These are phyloP conservation scores for Asarcornis scutulata DNA, from an alignment of 2,113 vertebrate genomes.

Conservation along the genomic window DNA sequence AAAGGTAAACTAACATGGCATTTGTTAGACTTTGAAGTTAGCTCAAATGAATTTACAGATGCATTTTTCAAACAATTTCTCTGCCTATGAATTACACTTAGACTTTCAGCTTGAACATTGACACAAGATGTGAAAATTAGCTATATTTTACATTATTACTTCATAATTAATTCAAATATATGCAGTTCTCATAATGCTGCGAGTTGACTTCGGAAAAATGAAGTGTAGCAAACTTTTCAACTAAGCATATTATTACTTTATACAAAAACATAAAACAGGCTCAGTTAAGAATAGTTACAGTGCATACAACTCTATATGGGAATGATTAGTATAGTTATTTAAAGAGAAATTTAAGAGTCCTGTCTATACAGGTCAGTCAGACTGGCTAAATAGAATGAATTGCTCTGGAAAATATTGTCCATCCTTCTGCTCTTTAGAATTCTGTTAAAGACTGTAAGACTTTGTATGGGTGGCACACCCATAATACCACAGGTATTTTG, in stretches of 20 bases:
- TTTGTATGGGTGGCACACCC: accelerated
- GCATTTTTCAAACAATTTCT: background rate
- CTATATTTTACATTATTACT: background rate
- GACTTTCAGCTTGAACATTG: background rate
- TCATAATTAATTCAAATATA: background rate
- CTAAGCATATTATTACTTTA: background rate
- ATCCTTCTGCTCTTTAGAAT: background rate
- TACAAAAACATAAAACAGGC: background rate
- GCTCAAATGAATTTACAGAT: background rate
- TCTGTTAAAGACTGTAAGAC: background rate
- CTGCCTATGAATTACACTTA: background rate
- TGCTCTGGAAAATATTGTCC: background rate
- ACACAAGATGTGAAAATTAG: background rate
- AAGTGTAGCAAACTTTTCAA: background rate
- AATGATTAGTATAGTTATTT: background rate
- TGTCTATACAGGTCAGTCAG: background rate
- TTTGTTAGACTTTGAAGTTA: background rate
- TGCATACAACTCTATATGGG: background rate
- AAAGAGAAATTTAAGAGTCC: background rate
- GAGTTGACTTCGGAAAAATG: background rate
- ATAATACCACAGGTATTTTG: background rate
- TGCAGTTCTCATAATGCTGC: background rate
- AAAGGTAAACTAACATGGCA: background rate
- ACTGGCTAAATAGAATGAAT: background rate
- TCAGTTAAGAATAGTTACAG: background rate